Evolutionary conservation across 2,888 invertebrate species (phyloP), one percentile per base, ranked within the genome.

Genomic region (Agrilus mali): DNA sequence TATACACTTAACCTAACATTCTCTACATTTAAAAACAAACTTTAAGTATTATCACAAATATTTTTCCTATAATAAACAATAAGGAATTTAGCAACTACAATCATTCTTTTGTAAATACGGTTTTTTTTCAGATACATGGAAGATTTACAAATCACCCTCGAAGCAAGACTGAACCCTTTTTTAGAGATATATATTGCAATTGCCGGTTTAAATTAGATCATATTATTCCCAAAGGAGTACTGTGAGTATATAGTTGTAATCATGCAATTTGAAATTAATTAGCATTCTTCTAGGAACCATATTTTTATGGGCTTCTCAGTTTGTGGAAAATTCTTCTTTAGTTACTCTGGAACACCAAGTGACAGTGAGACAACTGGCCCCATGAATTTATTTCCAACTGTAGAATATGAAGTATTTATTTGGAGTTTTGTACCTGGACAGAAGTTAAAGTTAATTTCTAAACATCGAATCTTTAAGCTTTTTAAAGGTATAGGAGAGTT

Each of bases 271-370:
- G 4, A 17, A 20, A 20, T 20, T 49, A 52, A 46, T 47, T 46
- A 13, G 27, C 4, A 33, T 56, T 49, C 40, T 67, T 68, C 15
- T 55, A 89, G 90, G 51, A 88, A 89, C 52, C 92, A 94, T 65
- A 81, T 93, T 50, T 88, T 90, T 61, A 87, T 95, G 82, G 95
- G 95, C 7, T 83, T 94, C 60, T 89, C 90, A n/a, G 83, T 88
- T 55, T 93, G 93, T 65, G 93, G 94, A 12, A 86, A 89, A 67
- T 94, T 84, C 70, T 76, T 95, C 50, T 71, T 95, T 53, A 93
- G 93, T 50, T 94, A 92, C 66, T 89, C 48, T 5, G 44, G 40
- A 20, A 36, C 34, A 22, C 15, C 39, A 22, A 42, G 41, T 33
- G 34, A 45, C 41, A 33, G 39, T 10, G 16, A 41, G 36, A 15